phyloP scores from a whole-genome alignment of 2,113 vertebrate species.

The Lontra canadensis region DNA sequence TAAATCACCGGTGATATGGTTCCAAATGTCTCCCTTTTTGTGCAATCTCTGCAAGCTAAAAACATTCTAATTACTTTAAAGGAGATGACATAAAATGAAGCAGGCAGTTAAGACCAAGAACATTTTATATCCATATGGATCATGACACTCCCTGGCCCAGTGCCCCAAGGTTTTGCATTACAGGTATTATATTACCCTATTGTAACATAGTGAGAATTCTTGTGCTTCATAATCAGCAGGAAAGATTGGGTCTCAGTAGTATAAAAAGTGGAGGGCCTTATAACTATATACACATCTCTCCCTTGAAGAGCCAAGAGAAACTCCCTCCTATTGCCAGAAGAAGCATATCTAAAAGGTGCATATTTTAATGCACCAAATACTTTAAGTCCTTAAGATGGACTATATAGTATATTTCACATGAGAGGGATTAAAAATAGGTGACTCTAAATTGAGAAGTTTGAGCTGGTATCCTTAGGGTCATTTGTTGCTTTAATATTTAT shows the following conservation, averaged over 20 bases:
- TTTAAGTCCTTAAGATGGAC: background rate
- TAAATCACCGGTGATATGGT: constrained; percentile 55
- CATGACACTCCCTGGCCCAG: background rate
- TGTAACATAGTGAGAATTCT: background rate
- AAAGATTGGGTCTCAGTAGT: background rate
- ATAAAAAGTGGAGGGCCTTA: background rate
- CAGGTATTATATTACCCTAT: background rate
- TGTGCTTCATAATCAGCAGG: background rate
- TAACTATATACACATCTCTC: background rate
- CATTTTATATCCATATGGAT: constrained; percentile 33
- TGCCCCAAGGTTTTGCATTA: background rate
- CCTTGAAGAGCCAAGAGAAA: background rate
- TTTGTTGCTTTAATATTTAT: constrained; percentile 46
- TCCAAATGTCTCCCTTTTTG: constrained; percentile 54
- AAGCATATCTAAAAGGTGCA: background rate
- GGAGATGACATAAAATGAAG: constrained; percentile 51
- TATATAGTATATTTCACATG: background rate
- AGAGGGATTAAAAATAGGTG: constrained; percentile 23
- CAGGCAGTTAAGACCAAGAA: constrained; percentile 37
- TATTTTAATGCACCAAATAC: constrained; percentile 19
- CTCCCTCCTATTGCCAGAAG: background rate
- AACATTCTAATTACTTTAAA: constrained; percentile 67
- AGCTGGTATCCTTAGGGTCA: background rate
- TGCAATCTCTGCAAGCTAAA: constrained; percentile 46
- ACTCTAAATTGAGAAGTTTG: constrained; percentile 16